These are phyloP conservation scores for Deilephila porcellus DNA, from an alignment of 2,888 invertebrate species.

Conservation along the genomic window DNA sequence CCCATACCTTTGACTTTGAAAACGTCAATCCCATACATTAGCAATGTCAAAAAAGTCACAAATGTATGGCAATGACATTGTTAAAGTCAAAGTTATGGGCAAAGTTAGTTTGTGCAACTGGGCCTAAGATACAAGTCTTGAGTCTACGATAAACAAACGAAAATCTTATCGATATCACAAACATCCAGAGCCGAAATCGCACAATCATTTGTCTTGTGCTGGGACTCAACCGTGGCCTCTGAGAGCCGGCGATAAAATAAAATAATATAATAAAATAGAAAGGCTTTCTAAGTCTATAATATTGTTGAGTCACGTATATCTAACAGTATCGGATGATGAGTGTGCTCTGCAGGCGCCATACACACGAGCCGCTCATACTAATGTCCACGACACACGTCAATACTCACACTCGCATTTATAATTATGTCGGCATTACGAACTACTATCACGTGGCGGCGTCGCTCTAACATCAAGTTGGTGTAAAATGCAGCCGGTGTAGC, in stretches of 20 bases:
- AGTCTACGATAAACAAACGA: not conserved
- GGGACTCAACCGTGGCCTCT: too few species aligned
- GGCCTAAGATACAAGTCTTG: not conserved
- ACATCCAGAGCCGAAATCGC: not conserved
- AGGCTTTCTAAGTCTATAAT: conserved; percentile 18
- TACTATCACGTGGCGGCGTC: not conserved
- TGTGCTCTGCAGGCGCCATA: not conserved
- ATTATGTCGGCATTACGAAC: not conserved
- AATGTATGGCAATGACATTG: too few species aligned
- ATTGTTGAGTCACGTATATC: conserved; percentile 5
- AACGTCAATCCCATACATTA: too few species aligned
- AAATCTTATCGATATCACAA: not conserved
- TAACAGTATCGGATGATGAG: conserved; percentile 21
- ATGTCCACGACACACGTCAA: not conserved
- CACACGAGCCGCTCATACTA: not conserved
- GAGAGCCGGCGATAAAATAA: not conserved
- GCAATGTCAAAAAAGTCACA: too few species aligned
- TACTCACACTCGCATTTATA: not conserved
- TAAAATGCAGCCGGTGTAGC: not conserved
- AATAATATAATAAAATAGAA: not conserved
- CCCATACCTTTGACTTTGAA: too few species aligned
- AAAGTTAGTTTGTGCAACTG: too few species aligned
- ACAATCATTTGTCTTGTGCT: not conserved
- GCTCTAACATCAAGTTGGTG: not conserved
- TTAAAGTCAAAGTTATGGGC: too few species aligned